Percentiles rank a stretch among this genome's conserved stretches.
phyloP scores from a whole-genome alignment of 1,140 invertebrate genomes.

The Pogonus chalceus region DNA sequence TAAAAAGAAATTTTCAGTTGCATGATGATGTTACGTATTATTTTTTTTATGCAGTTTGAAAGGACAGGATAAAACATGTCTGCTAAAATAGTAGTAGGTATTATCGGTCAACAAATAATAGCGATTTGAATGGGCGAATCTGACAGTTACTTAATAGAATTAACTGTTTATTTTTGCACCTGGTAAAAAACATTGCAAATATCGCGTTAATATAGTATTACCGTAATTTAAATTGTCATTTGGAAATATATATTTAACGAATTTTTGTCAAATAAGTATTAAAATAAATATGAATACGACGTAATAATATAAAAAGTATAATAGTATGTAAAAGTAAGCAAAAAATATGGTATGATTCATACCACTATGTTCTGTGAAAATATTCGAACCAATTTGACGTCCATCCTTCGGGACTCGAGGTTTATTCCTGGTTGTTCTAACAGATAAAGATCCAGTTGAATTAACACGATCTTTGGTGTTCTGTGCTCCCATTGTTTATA shows the following conservation, averaged over 20 bases:
- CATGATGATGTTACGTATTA: no score
- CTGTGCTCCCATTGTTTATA: conserved; percentile 67
- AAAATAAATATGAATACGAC: neutral
- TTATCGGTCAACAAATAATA: no score
- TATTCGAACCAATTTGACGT: conserved; percentile 70
- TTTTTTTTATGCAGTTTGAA: no score
- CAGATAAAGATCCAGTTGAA: conserved; percentile 50
- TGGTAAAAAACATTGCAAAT: no score
- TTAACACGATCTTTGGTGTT: conserved; percentile 73
- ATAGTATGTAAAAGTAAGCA: conserved; percentile 1
- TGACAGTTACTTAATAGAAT: no score
- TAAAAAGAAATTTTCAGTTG: no score
- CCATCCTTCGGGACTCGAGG: conserved; percentile 63
- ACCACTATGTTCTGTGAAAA: conserved; percentile 87
- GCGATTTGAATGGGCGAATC: no score
- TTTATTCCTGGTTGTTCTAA: conserved; percentile 56
- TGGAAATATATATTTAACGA: neutral
- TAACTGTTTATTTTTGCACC: no score
- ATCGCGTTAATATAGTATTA: no score
- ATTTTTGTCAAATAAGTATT: neutral
- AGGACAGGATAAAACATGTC: no score
- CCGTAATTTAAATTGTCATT: no score
- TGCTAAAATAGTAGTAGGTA: no score
- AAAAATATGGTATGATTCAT: conserved; percentile 29
- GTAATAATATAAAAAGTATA: conserved; percentile 6